Evolutionary conservation across 1,140 invertebrate species (phyloP).

Genomic region (Rhagoletis zephyria): DNA sequence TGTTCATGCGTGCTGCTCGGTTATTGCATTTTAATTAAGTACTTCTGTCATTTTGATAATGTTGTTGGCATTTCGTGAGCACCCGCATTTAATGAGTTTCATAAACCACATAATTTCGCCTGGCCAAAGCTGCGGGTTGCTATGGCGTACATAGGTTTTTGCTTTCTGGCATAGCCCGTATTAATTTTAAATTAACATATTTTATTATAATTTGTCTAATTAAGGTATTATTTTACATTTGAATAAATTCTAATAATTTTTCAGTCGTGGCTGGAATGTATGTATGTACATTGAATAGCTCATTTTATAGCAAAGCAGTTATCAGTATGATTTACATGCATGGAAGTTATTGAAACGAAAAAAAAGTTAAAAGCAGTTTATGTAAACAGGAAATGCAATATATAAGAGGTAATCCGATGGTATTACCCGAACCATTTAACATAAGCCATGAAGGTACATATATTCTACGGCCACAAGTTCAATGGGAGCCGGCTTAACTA

Average conservation of each 20-base stretch:
- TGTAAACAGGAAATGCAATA: no score
- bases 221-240: constrained; percentile 33
- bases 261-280: not conserved
- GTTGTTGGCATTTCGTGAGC: not conserved
- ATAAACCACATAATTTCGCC: constrained; percentile 35
- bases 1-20: not conserved
- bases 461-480: no score
- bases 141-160: not conserved
- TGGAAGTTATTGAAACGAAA: no score
- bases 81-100: constrained; percentile 34
- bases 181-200: constrained; percentile 36
- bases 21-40: constrained; percentile 43
- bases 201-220: constrained; percentile 39
- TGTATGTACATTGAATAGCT: not conserved
- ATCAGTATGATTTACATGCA: no score
- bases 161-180: not conserved
- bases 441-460: no score
- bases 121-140: not conserved
- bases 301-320: no score
- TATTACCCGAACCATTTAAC: no score
- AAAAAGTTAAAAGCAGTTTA: no score
- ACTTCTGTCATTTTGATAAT: not conserved
- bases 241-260: constrained; percentile 34
- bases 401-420: no score
- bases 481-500: no score